Base-by-base conservation (phyloP, 23 tunicate species). In the Aplidium turbinatum region DNA sequence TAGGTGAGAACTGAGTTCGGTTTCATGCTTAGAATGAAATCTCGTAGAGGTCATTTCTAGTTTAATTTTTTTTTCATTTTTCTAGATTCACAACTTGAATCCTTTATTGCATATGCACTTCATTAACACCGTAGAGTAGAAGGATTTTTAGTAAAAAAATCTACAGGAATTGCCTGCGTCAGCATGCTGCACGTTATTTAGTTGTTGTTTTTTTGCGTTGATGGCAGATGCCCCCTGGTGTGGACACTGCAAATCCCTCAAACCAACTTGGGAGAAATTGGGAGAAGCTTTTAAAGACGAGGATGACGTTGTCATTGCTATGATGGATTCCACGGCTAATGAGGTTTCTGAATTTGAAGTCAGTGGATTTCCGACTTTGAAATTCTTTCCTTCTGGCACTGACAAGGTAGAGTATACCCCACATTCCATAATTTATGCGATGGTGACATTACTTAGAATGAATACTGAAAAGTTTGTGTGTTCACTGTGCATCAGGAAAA, bases 211-310 rank as follows among this genome's bases (percentile, higher is more conserved):
- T 55, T 6, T 13, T 55, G 38, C 68, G 20, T 61, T 61, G 30
- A 66, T 66, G 51, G 31, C 65, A 91, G 97, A 95, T 68, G 99
- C 99, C 47, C 99, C 99, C 39, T 95, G 99, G 99, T 95, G 99
- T 30, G 99, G 99, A 1, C 99, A 95, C 87, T 95, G 99, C 64
- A 95, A 95, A 63, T 29, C 40, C 26, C 92, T 95, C 21, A 84
- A 85, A 26, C 99, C 99, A 1, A 90, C 48, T 64, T 95, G 86
- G 83, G 99, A 90, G 30, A 83, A 83, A 63, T 75, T 90, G 21
- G 99, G 96, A 19, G 92, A 73, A 31, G 29, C 58, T 20, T 90
- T 61, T 75, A 73, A 53, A 20, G 87, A 90, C 80, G 38, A 73
- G 39, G 96, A 88, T 28, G 84, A 89, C 51, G 80, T 95, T 4